Evolutionary conservation across 2,888 invertebrate genomes (phyloP), one percentile per base, ranked within the genome.

Genomic region (Ochropleura leucogaster): DNA sequence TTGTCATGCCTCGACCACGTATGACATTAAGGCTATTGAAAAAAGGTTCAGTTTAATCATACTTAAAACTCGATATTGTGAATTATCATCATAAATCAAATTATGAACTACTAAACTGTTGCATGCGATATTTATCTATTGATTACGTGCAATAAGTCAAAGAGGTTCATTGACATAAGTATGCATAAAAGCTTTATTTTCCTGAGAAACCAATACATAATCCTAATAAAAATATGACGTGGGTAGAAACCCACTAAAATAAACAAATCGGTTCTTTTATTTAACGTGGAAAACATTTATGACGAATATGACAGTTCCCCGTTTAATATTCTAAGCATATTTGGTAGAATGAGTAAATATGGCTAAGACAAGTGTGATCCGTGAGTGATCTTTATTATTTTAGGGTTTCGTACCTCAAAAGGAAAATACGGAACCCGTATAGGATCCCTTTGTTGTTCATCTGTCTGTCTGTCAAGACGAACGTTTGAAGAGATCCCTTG

Each of bases 191-290:
- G 14, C 12, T 18, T 46, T n/a, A 7, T 40, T 65, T 53, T 40
- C 14, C 47, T 7, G 10, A 51, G 63, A 75, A 57, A 44, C n/a
- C n/a, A n/a, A 44, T n/a, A 44, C n/a, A n/a, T 62, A n/a, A 44
- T 62, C 6, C 3, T n/a, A 44, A 62, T 44, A 62, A 2, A 30
- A 62, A 53, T 46, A 51, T 60, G 16, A 64, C 57, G 47, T 49
- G 9, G 40, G 77, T 80, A 75, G 63, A 79, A 79, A 81, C 78
- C 78, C 77, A 81, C 18, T n/a, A 42, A 66, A 47, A 16, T 42
- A n/a, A 73, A 53, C 51, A 10, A 42, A 64, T 44, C 46, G 42
- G 67, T 64, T 78, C n/a, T 81, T 67, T 75, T 18, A 66, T 74
- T 18, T 51, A 42, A 67, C 66, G 12, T 51, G 73, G 72, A 46